Evolutionary conservation across 2,888 invertebrate genomes (phyloP), one percentile per base, ranked within the genome.

Genomic region (Plemyria rubiginata): DNA sequence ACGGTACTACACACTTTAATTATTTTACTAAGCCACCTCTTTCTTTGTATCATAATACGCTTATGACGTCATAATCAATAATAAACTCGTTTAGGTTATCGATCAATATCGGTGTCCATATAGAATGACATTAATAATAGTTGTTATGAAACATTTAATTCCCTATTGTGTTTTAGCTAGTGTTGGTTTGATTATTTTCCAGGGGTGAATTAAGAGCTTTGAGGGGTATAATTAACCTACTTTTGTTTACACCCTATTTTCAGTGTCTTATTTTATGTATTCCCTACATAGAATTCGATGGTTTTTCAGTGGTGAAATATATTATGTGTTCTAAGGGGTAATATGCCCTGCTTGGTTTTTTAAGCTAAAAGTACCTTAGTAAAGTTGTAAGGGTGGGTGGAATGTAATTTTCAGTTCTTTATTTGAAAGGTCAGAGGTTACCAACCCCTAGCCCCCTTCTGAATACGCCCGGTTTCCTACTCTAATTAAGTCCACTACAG

Each of bases 401-500:
- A 16, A 15, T 15, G 9, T 15, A 4, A 13, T 46, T 46, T 22
- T 22, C 3, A 22, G 22, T 48, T 29, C 5, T 28, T 50, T 13
- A 50, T 50, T 15, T 13, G 11, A 32, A 29, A 13, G 32, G 15
- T 32, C 49, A 50, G 49, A 15, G 3, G 32, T 50, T 8, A 15
- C 15, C 49, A 50, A 50, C 13, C 48, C 48, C 32, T 36, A 15
- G 6, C 59, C 48, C 58, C 63, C 46, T 3, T 38, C 59, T 63
- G 16, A 12, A 4, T 63, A 52, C 48, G 43, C 12, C 63, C 32
- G 13, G 80, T 81, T 83, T 78, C 80, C 80, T 81, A 81, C 86
- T 87, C 90, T 91, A 92, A 91, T 92, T 92, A 92, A 90, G 90
- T 91, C 90, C 92, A 92, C 87, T 91, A 90, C 89, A 90, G 85